These are phyloP conservation scores for Porites divaricata DNA, from an alignment of 92 coral and sea anemone species.

Conservation along the genomic window DNA sequence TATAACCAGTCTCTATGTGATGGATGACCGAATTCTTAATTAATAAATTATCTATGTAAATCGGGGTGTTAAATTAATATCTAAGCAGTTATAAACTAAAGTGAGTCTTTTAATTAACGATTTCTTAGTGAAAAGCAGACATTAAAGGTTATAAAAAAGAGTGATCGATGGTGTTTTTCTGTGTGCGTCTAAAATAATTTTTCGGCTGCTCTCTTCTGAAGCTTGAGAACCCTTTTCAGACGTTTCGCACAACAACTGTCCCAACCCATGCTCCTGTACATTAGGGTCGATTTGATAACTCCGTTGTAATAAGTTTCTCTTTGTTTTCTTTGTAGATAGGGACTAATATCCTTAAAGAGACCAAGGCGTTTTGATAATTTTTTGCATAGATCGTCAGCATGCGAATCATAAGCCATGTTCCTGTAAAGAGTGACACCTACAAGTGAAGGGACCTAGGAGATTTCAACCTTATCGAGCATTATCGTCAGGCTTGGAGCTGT, in stretches of 20 bases:
- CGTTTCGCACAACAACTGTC: neutral
- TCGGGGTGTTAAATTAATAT: neutral
- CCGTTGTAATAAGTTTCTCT: too few relatives aligned
- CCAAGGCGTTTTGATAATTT: conserved; percentile 42
- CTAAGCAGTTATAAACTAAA: conserved; percentile 17
- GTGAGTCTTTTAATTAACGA: conserved; percentile 13
- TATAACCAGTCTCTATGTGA: conserved; percentile 37
- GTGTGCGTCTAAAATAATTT: conserved; percentile 23
- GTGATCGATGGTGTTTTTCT: conserved; percentile 9
- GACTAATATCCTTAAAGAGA: neutral
- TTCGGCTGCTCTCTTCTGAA: conserved; percentile 33
- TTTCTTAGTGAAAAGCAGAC: conserved; percentile 29
- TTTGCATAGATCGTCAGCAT: conserved; percentile 28
- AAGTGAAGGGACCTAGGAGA: conserved; percentile 11
- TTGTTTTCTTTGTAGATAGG: too few relatives aligned
- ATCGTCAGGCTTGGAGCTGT: neutral
- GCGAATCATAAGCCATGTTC: conserved; percentile 1
- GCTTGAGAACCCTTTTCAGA: conserved; percentile 11
- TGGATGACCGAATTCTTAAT: conserved; percentile 33
- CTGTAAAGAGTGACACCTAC: conserved; percentile 26
- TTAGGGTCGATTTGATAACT: neutral
- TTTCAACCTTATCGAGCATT: too few relatives aligned
- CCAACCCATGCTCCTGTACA: conserved; percentile 12
- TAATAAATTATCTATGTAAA: neutral
- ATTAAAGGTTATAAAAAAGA: conserved; percentile 34